Evolutionary conservation across 2,797 vertebrate genomes (phyloP).

Genomic region (Aulostomus chinensis): DNA sequence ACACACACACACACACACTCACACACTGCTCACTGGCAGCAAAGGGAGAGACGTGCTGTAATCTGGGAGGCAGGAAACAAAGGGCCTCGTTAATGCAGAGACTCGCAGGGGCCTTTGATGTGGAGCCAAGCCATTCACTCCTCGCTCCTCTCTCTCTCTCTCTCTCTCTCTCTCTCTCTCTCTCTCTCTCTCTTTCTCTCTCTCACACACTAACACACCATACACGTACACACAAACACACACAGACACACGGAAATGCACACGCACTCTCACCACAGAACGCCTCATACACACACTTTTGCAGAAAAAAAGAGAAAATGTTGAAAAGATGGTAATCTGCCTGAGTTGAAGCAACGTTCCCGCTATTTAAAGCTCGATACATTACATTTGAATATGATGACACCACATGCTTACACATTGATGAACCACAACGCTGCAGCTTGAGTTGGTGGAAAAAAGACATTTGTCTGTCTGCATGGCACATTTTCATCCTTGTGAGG

Average conservation of each 20-base stretch:
- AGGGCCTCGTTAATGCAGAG: slow-evolving; percentile 95
- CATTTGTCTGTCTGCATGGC: no score
- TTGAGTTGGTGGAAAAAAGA: slow-evolving; percentile 39
- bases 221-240: slow-evolving; percentile 17
- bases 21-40: slow-evolving; percentile 78
- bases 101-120: slow-evolving; percentile 92
- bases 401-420: slow-evolving; percentile 29
- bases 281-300: slow-evolving; percentile 29
- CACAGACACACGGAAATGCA: slow-evolving; percentile 9
- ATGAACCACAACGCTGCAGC: slow-evolving; percentile 56
- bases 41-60: slow-evolving; percentile 87
- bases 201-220: slow-evolving; percentile 55
- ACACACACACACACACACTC: slow-evolving; percentile 25
- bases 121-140: slow-evolving; percentile 92
- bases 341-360: slow-evolving; percentile 27
- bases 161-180: slow-evolving; percentile 29
- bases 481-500: no score
- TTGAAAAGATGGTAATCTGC: slow-evolving; percentile 44
- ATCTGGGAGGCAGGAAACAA: slow-evolving; percentile 94
- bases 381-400: slow-evolving; percentile 54
- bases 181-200: slow-evolving; percentile 10
- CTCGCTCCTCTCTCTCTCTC: slow-evolving; percentile 59
- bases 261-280: slow-evolving; percentile 42
- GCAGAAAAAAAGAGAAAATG: slow-evolving; percentile 15
- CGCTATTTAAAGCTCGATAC: slow-evolving; percentile 64